Evolutionary conservation across 2,113 vertebrate species (phyloP).

Genomic region (Seriola quinqueradiata): DNA sequence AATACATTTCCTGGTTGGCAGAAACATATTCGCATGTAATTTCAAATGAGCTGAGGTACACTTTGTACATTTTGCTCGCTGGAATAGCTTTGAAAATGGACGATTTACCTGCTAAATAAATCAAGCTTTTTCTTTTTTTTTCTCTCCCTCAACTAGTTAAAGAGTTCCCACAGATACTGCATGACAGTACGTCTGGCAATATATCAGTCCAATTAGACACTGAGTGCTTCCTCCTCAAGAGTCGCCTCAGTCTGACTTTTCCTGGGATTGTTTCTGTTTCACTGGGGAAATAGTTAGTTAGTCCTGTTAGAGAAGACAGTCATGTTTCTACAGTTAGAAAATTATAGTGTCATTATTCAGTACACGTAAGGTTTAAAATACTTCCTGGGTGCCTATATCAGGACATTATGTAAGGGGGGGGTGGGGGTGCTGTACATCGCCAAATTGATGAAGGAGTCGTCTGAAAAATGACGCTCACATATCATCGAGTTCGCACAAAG

Average conservation of each 20-base stretch:
- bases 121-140: constrained; percentile 27
- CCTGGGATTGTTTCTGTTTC: constrained; percentile 1
- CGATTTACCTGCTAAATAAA: constrained; percentile 50
- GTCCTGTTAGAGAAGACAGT: neutral
- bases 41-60: constrained; percentile 56
- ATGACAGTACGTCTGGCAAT: neutral
- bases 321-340: neutral
- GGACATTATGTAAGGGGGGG: neutral
- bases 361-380: neutral
- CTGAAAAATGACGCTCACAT: too few species aligned
- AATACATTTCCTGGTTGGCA: constrained; percentile 67
- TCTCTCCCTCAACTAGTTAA: neutral
- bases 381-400: neutral
- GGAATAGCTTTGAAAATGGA: constrained; percentile 57
- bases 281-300: neutral
- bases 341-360: neutral
- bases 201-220: constrained; percentile 6
- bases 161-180: constrained; percentile 35
- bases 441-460: too few species aligned
- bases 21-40: constrained; percentile 69
- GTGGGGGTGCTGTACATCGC: too few species aligned
- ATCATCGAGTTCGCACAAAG: too few species aligned
- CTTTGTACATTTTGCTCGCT: constrained; percentile 45
- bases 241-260: neutral
- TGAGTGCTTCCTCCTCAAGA: neutral